Conservation (phyloP, 2,888 invertebrate species). For the Drosophila macrospina region DNA sequence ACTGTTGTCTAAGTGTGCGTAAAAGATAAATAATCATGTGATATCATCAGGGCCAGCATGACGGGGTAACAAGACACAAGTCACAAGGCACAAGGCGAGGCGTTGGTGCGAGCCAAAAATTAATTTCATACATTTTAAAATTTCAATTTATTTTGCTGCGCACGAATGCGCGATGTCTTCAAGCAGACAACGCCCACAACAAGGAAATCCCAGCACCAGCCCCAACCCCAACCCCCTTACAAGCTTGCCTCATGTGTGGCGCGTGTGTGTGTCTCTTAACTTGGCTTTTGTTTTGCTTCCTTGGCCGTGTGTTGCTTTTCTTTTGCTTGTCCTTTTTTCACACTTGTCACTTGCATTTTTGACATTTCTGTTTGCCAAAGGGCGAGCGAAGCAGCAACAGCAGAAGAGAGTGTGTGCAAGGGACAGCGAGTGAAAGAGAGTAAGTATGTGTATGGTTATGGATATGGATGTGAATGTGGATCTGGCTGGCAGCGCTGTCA, state of each 20-base stretch:
- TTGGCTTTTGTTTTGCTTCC: slow-evolving; percentile 68
- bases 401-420: neutral
- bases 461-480: slow-evolving; percentile 22
- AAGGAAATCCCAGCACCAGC: slow-evolving; percentile 8
- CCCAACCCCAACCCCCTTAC: slow-evolving; percentile 8
- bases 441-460: slow-evolving; percentile 17
- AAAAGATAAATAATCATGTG: slow-evolving; percentile 80
- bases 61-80: slow-evolving; percentile 23
- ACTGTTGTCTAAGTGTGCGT: slow-evolving; percentile 74
- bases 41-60: slow-evolving; percentile 59
- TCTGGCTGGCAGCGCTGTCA: slow-evolving; percentile 58
- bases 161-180: slow-evolving; percentile 76
- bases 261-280: slow-evolving; percentile 29
- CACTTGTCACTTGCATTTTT: slow-evolving; percentile 80
- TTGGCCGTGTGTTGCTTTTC: slow-evolving; percentile 46
- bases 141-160: slow-evolving; percentile 81
- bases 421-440: neutral
- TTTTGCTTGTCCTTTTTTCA: slow-evolving; percentile 74
- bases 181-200: slow-evolving; percentile 55
- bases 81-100: slow-evolving; percentile 31
- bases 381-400: slow-evolving; percentile 14
- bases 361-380: slow-evolving; percentile 76
- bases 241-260: slow-evolving; percentile 34
- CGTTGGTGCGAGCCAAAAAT: slow-evolving; percentile 68
- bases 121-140: slow-evolving; percentile 82